Conservation (phyloP, 1,140 invertebrate species). For the Bactericera cockerelli region DNA sequence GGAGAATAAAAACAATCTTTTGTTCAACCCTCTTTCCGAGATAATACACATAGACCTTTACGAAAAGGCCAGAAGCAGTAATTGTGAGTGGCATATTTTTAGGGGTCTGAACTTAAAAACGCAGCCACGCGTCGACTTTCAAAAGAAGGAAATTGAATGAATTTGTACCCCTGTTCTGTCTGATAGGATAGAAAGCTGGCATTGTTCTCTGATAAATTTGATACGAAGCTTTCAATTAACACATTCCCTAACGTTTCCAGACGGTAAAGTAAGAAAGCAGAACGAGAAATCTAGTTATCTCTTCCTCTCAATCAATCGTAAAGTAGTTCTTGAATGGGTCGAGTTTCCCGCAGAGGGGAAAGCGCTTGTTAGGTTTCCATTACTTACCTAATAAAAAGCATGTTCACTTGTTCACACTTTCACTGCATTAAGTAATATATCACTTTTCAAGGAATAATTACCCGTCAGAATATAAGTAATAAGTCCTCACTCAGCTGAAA, state of each 20-base stretch:
- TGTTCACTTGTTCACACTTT: no score
- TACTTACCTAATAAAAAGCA: no score
- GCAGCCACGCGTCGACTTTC: slow-evolving; percentile 6
- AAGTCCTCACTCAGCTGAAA: no score
- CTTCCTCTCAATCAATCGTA: background rate
- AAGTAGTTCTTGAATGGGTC: background rate
- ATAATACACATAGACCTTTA: background rate
- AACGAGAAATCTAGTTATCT: slow-evolving; percentile 4
- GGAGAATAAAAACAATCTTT: no score
- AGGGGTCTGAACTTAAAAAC: slow-evolving; percentile 4
- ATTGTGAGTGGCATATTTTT: background rate
- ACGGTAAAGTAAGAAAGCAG: slow-evolving; percentile 2
- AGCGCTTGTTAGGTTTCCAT: no score
- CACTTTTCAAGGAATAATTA: no score
- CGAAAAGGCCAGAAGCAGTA: background rate
- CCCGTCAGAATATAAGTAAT: no score
- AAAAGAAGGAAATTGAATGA: slow-evolving; percentile 5
- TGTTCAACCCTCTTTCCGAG: no score
- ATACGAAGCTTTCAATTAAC: slow-evolving; percentile 8
- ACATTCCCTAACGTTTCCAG: background rate
- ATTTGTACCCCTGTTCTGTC: background rate
- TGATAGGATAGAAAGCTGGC: background rate
- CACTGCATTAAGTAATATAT: no score
- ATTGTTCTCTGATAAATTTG: slow-evolving; percentile 1
- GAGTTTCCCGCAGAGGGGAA: background rate